Evolutionary conservation across 2,797 vertebrate genomes (phyloP).

Genomic region (Psittacula echo): DNA sequence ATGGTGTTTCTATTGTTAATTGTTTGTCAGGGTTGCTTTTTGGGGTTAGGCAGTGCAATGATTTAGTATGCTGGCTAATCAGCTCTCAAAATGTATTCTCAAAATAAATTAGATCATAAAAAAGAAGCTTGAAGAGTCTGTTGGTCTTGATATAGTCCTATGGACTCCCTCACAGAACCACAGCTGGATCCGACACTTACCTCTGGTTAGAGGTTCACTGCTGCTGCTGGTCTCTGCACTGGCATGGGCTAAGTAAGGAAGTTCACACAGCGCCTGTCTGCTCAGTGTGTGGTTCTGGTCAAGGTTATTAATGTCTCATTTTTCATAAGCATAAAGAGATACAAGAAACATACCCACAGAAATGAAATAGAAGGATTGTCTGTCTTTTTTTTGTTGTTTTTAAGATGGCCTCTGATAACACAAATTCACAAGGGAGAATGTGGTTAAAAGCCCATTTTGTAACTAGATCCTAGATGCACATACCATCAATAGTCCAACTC

Average conservation of each 20-base stretch:
- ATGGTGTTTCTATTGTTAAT: slow-evolving; percentile 70
- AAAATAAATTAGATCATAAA: background rate
- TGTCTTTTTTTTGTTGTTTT: background rate
- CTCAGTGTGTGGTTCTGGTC: background rate
- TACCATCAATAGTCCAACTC: slow-evolving; percentile 34
- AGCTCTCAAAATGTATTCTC: slow-evolving; percentile 22
- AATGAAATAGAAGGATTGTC: slow-evolving; percentile 7
- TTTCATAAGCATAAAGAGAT: slow-evolving; percentile 52
- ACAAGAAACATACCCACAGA: background rate
- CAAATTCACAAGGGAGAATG: slow-evolving; percentile 30
- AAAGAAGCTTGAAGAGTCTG: background rate
- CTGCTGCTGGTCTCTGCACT: background rate
- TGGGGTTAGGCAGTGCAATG: slow-evolving; percentile 30
- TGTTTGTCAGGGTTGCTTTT: slow-evolving; percentile 61
- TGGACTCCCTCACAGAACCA: background rate
- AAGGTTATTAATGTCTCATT: slow-evolving; percentile 30
- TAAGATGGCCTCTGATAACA: slow-evolving; percentile 44
- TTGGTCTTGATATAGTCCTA: background rate
- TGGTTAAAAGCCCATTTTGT: slow-evolving; percentile 70
- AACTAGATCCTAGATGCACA: slow-evolving; percentile 65
- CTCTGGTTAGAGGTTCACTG: background rate
- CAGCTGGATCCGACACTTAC: background rate
- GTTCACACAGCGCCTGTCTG: background rate
- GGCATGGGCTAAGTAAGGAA: background rate
- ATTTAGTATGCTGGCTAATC: slow-evolving; percentile 27